Conservation (phyloP, 2,888 invertebrate species). For the Agriopis marginaria region DNA sequence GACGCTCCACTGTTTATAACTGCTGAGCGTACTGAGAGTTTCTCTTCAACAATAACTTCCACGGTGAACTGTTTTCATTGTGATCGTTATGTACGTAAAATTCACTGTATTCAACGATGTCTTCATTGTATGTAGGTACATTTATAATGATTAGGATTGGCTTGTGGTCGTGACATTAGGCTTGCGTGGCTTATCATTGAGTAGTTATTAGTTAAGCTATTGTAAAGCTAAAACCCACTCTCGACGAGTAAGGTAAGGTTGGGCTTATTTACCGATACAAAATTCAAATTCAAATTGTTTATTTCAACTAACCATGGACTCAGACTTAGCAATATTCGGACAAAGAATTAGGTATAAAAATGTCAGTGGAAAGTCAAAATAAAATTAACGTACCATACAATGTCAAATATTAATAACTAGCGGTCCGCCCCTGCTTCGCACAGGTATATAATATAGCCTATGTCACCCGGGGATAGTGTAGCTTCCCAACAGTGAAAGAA, state of each 20-base stretch:
- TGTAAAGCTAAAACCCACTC: conserved; percentile 14
- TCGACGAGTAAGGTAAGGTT: background rate
- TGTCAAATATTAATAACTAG: too few relatives aligned
- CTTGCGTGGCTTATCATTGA: conserved; percentile 8
- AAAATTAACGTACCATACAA: too few relatives aligned
- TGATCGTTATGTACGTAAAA: conserved; percentile 5
- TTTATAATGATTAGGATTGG: conserved; percentile 6
- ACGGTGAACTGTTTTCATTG: conserved; percentile 5
- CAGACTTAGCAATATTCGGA: too few relatives aligned
- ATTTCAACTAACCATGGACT: too few relatives aligned
- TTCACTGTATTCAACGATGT: background rate
- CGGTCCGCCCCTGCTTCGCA: too few relatives aligned
- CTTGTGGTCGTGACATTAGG: conserved; percentile 15
- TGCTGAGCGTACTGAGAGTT: conserved; percentile 18
- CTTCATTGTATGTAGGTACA: background rate
- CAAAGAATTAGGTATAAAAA: too few relatives aligned
- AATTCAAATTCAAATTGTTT: too few relatives aligned
- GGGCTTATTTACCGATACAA: too few relatives aligned
- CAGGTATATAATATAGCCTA: too few relatives aligned
- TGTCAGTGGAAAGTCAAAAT: too few relatives aligned
- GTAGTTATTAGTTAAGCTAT: conserved; percentile 5
- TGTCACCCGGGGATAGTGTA: too few relatives aligned
- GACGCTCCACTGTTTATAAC: conserved; percentile 41
- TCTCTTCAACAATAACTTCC: conserved; percentile 1
- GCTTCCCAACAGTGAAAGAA: too few relatives aligned